A percentile compares a stretch with the other conserved stretches of the same genome.
These are phyloP conservation scores for Pandemis heparana DNA, from an alignment of 2,888 invertebrate genomes.

Conservation along the genomic window DNA sequence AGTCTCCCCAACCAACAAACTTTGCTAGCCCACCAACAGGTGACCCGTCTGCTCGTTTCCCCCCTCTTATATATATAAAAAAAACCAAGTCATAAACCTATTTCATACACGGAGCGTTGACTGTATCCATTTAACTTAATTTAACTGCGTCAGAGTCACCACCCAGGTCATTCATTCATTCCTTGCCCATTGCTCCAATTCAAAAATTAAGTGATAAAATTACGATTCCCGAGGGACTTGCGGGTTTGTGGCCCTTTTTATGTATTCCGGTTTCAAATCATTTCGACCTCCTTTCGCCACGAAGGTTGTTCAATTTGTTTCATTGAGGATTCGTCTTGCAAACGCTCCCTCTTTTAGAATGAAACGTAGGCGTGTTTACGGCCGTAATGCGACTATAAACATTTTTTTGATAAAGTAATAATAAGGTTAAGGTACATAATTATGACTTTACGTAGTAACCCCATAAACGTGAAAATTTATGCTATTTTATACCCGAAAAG, in stretches of 20 bases:
- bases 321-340: background rate
- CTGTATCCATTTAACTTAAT: background rate
- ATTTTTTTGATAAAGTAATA: background rate
- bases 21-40: background rate
- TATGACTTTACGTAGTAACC: too few species aligned
- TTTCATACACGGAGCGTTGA: background rate
- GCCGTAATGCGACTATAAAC: background rate
- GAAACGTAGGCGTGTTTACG: background rate
- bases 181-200: slow-evolving; percentile 1
- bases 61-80: too few species aligned
- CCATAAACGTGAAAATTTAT: too few species aligned
- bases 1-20: background rate
- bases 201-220: slow-evolving; percentile 16
- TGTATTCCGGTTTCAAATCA: slow-evolving; percentile 20
- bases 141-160: background rate
- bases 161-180: background rate
- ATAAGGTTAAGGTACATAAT: too few species aligned
- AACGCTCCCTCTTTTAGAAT: background rate
- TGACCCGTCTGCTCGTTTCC: too few species aligned
- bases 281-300: slow-evolving; percentile 1
- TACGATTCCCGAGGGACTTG: background rate
- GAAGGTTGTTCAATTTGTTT: slow-evolving; percentile 4
- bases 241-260: slow-evolving; percentile 9
- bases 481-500: too few species aligned
- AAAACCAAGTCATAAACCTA: background rate